These are phyloP conservation scores for Enteromius radiatus DNA, from an alignment of 2,797 vertebrate genomes.

Conservation along the genomic window DNA sequence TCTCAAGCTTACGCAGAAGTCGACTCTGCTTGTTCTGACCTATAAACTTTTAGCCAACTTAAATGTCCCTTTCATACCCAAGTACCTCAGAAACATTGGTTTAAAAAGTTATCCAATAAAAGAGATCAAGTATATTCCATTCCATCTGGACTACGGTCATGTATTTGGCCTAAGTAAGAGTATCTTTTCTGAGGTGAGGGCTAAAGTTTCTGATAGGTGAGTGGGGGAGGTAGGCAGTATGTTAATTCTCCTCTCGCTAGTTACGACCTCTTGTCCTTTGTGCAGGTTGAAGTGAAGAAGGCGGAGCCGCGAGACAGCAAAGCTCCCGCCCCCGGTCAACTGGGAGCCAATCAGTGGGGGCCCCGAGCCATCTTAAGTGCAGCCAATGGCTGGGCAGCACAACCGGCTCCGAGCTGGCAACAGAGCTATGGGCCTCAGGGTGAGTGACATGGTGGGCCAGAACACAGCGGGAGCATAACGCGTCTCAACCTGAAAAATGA, in stretches of 20 bases:
- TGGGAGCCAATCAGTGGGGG: constrained; percentile 92
- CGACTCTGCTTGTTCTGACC: neutral
- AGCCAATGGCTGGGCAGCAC: constrained; percentile 98
- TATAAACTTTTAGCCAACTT: neutral
- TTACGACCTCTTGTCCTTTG: constrained; percentile 81
- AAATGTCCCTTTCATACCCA: constrained; percentile 17
- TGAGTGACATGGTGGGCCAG: constrained; percentile 71
- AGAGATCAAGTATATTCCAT: constrained; percentile 59
- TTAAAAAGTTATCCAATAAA: constrained; percentile 64
- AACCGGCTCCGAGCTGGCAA: constrained; percentile 94
- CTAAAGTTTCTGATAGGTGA: constrained; percentile 77
- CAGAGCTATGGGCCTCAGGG: constrained; percentile 97
- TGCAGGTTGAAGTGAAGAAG: constrained; percentile 99
- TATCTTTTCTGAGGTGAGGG: constrained; percentile 64
- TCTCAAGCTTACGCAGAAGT: neutral
- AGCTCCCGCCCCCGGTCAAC: constrained; percentile 88
- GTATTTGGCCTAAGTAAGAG: constrained; percentile 80
- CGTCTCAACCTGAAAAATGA: constrained; percentile 52
- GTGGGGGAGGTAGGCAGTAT: constrained; percentile 53
- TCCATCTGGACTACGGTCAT: constrained; percentile 59
- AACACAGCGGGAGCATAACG: constrained; percentile 54
- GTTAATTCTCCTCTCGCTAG: constrained; percentile 72
- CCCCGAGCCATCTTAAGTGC: constrained; percentile 92
- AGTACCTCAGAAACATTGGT: constrained; percentile 94
- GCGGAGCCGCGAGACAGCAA: constrained; percentile 98